Evolutionary conservation across 2,797 vertebrate species (phyloP), one percentile per base, ranked within the genome.

Genomic region (Poecilia picta): DNA sequence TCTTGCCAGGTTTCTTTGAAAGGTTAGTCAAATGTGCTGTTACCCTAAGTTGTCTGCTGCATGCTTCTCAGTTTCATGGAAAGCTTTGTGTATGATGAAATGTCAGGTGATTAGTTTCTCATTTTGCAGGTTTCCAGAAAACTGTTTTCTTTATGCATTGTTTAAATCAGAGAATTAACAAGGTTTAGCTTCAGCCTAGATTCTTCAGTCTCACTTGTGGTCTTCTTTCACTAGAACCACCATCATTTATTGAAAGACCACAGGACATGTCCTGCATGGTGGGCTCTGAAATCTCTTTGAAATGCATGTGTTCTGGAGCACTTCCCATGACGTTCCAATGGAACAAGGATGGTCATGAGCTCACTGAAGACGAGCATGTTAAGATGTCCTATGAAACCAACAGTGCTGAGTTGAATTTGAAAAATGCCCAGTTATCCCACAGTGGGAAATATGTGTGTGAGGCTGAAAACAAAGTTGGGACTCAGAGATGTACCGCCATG

Each of bases 371-470:
- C 25, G 95, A 96, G 83, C 96, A 97, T 80, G 87, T 97, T 90
- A 96, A 97, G 94, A 97, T 98, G 91, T 97, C 96, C 46, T 97
- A 92, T 95, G 96, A 99, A 84, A 95, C 96, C 87, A 96, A 94
- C 78, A 92, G 96, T 89, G 96, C 97, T 59, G 92, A 95, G 83
- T 92, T 99, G 82, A 95, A 95, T 91, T 93, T 99, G 90, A 96
- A 91, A 90, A 97, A 96, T 88, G 95, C 97, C 88, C 97, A 98
- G 88, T 93, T 97, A 81, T 96, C 96, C 75, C 96, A 98, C n/a
- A 95, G 94, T 68, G 98, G 98, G 74, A 99, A 97, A 89, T 99
- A 99, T 76, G 95, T 96, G 62, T 99, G 98, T 94, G 95, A 97
- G 89, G 98, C 96, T 72, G 97, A 97, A 94, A 99, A 99, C 55